Evolutionary conservation across 2,113 vertebrate species (phyloP).

Genomic region (Triplophysa siluroides): DNA sequence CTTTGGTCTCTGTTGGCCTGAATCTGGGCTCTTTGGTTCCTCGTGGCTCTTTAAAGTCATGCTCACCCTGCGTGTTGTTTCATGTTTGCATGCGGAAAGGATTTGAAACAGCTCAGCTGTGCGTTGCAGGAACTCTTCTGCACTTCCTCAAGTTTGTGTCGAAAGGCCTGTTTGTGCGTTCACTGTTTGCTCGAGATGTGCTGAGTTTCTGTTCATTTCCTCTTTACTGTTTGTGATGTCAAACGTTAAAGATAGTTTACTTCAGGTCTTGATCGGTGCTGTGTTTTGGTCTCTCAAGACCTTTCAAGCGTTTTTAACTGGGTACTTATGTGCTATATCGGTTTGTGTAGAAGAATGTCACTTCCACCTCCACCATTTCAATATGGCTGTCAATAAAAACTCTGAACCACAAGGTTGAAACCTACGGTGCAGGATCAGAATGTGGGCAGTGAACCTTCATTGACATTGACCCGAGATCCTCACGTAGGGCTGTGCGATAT

Average conservation of each 20-base stretch:
- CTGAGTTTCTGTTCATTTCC: conserved; percentile 43
- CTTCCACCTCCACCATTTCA: neutral
- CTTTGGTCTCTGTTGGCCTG: neutral
- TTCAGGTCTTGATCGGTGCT: neutral
- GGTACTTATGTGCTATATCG: neutral
- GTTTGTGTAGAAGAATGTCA: neutral
- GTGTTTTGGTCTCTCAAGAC: neutral
- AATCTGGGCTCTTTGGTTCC: neutral
- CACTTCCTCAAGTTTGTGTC: conserved; percentile 63
- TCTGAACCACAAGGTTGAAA: neutral
- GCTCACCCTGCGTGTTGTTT: conserved; percentile 35
- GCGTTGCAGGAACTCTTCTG: conserved; percentile 53
- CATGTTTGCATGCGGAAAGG: conserved; percentile 60
- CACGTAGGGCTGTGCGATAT: too few relatives aligned
- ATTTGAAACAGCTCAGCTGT: conserved; percentile 54
- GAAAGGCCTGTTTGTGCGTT: conserved; percentile 4
- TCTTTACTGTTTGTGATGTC: conserved; percentile 56
- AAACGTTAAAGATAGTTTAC: neutral
- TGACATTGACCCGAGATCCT: too few relatives aligned
- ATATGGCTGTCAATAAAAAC: neutral
- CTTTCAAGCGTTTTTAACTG: neutral
- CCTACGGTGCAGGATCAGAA: neutral
- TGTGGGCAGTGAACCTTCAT: too few relatives aligned
- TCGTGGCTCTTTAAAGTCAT: neutral
- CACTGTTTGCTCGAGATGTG: neutral